Base-by-base conservation (phyloP, 2,888 invertebrate genomes). In the Pteria penguin region DNA sequence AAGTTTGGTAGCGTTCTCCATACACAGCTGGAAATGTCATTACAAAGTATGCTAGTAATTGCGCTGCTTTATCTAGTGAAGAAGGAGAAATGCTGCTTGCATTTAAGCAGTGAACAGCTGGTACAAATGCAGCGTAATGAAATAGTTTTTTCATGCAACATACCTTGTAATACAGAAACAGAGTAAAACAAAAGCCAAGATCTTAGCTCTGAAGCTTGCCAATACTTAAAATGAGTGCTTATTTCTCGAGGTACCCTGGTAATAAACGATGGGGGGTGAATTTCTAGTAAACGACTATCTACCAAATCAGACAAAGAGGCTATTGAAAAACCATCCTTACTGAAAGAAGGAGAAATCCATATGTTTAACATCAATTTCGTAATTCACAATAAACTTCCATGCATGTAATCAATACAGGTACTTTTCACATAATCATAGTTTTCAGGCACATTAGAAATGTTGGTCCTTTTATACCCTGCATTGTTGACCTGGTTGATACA, bases 181-280 rank as follows among this genome's bases (percentile, higher is more conserved):
- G 79, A 83, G 72, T 80, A 83, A 67, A 54, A 80, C 8, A 81
- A 73, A 18, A 82, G 57, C 82, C 82, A 79, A 31, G 79, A 73
- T 45, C 79, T 33, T 5, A 83, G 66, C 68, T 81, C 79, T 8
- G 81, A 81, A 11, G 81, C 83, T 65, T 81, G 80, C 81, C 80
- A 81, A 54, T 81, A 78, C 68, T 83, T 83, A 5, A 81, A 71
- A 58, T 83, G 76, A 54, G 72, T 62, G 55, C 24, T 36, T 14
- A 83, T 33, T 26, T 75, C 63, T 27, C 80, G 58, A 57, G 80
- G 80, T 26, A 79, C 31, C 31, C 81, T 70, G 5, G 72, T 72
- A 14, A 82, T 83, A 22, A 29, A 69, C 3, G 61, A 29, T 36
- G 79, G 79, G 27, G 82, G 81, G 57, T 81, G 80, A 11, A 82